phyloP scores from a whole-genome alignment of 2,888 invertebrate species.

The Drosophila neoperkinsi region DNA sequence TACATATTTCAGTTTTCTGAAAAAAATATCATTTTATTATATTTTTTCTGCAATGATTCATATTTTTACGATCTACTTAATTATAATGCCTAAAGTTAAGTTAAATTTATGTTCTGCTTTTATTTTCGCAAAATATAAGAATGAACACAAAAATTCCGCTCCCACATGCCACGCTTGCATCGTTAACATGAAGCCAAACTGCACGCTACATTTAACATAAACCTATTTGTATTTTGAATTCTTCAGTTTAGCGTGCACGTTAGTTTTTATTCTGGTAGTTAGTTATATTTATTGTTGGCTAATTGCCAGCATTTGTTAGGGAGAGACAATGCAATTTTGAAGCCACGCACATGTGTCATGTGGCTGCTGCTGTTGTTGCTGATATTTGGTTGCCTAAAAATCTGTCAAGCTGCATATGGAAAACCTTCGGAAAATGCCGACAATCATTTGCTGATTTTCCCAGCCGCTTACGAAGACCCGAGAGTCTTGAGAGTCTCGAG shows the following conservation, averaged over 20 bases:
- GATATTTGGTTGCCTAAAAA: slow-evolving; percentile 27
- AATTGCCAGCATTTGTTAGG: slow-evolving; percentile 62
- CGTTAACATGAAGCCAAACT: slow-evolving; percentile 25
- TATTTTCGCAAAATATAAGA: slow-evolving; percentile 29
- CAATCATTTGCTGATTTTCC: slow-evolving; percentile 71
- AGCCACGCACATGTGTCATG: slow-evolving; percentile 66
- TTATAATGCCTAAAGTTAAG: slow-evolving; percentile 18
- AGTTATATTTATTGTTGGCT: slow-evolving; percentile 62
- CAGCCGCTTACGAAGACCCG: slow-evolving; percentile 40
- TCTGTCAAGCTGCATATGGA: slow-evolving; percentile 60
- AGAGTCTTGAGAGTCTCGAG: slow-evolving; percentile 15
- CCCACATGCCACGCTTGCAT: slow-evolving; percentile 49
- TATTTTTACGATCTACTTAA: slow-evolving; percentile 44
- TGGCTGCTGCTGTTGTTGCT: not conserved
- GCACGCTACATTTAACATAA: slow-evolving; percentile 62
- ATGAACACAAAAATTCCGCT: slow-evolving; percentile 37
- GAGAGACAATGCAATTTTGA: slow-evolving; percentile 39
- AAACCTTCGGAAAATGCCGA: slow-evolving; percentile 81
- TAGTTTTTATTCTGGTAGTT: slow-evolving; percentile 43
- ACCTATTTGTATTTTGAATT: slow-evolving; percentile 15
- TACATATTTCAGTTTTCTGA: not conserved
- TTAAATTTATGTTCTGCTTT: slow-evolving; percentile 47
- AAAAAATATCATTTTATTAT: not conserved
- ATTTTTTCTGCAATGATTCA: slow-evolving; percentile 15
- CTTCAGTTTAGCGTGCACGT: slow-evolving; percentile 37